Evolutionary conservation across 2,113 vertebrate genomes (phyloP).

Genomic region (Pionites leucogaster): DNA sequence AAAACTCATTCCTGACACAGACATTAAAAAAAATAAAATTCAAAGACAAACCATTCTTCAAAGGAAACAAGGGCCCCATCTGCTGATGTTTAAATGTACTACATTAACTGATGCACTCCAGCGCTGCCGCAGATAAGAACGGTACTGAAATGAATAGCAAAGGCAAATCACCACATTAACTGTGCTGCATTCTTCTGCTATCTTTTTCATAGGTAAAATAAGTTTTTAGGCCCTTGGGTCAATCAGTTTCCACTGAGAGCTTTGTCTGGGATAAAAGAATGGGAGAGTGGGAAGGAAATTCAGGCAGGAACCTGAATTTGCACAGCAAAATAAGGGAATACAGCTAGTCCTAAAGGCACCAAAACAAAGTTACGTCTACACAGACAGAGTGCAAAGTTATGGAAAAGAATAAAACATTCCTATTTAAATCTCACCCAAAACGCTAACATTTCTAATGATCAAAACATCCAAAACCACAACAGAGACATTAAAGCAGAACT

Average conservation of each 20-base stretch:
- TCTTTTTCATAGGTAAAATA: neutral
- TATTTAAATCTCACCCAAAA: slow-evolving; percentile 51
- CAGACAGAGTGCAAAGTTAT: neutral
- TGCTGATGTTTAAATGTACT: slow-evolving; percentile 81
- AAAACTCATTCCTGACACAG: slow-evolving; percentile 58
- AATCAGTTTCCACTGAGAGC: neutral
- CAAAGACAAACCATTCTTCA: slow-evolving; percentile 72
- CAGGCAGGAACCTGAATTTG: neutral
- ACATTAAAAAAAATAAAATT: slow-evolving; percentile 63
- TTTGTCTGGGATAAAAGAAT: neutral
- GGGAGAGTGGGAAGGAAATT: neutral
- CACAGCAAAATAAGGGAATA: neutral
- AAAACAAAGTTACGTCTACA: neutral
- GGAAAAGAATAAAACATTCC: slow-evolving; percentile 12
- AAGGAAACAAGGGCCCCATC: slow-evolving; percentile 86
- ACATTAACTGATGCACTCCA: slow-evolving; percentile 65
- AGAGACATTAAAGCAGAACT: slow-evolving; percentile 18
- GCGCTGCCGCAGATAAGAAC: neutral
- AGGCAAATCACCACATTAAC: slow-evolving; percentile 41
- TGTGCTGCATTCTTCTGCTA: neutral
- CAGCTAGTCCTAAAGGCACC: neutral
- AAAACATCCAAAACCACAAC: slow-evolving; percentile 37
- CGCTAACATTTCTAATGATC: slow-evolving; percentile 54
- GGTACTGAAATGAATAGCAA: slow-evolving; percentile 6
- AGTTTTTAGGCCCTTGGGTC: slow-evolving; percentile 1